Evolutionary conservation across 1,140 invertebrate species (phyloP).

Genomic region (Drosophila obscura): DNA sequence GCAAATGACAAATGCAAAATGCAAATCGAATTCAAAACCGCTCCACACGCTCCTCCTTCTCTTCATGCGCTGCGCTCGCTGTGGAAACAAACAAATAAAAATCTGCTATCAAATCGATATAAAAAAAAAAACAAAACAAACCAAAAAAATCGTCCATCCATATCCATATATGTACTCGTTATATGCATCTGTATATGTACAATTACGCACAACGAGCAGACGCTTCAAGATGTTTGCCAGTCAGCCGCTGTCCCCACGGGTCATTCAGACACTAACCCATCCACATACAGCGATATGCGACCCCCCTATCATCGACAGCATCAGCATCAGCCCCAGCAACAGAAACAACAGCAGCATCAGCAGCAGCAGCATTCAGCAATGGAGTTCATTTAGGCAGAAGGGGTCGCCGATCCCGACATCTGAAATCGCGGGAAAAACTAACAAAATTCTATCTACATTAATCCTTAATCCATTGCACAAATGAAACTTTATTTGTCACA

Average conservation of each 20-base stretch:
- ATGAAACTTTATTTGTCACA: conserved; percentile 40
- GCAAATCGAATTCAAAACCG: conserved; percentile 59
- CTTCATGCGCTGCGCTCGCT: conserved; percentile 80
- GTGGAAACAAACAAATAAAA: conserved; percentile 48
- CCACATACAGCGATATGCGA: conserved; percentile 39
- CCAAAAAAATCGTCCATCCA: conserved; percentile 46
- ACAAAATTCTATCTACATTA: conserved; percentile 41
- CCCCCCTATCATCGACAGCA: conserved; percentile 23
- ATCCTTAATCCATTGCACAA: conserved; percentile 52
- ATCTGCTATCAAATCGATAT: conserved; percentile 64
- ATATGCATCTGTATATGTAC: conserved; percentile 17
- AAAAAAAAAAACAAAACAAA: conserved; percentile 25
- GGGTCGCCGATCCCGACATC: not conserved
- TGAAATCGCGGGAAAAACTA: conserved; percentile 10
- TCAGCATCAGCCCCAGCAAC: conserved; percentile 27
- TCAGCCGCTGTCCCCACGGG: conserved; percentile 56
- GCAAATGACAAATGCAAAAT: conserved; percentile 49
- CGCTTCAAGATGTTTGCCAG: conserved; percentile 82
- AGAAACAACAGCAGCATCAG: conserved; percentile 39
- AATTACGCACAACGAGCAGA: conserved; percentile 49
- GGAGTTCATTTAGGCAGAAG: conserved; percentile 47
- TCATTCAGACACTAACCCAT: conserved; percentile 75
- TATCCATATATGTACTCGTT: conserved; percentile 34
- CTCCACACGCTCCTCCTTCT: conserved; percentile 61
- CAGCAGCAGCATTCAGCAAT: conserved; percentile 41